Percentiles rank a stretch among this genome's conserved stretches.
Evolutionary conservation across 1,140 invertebrate genomes (phyloP).

Genomic region (Uloborus diversus): DNA sequence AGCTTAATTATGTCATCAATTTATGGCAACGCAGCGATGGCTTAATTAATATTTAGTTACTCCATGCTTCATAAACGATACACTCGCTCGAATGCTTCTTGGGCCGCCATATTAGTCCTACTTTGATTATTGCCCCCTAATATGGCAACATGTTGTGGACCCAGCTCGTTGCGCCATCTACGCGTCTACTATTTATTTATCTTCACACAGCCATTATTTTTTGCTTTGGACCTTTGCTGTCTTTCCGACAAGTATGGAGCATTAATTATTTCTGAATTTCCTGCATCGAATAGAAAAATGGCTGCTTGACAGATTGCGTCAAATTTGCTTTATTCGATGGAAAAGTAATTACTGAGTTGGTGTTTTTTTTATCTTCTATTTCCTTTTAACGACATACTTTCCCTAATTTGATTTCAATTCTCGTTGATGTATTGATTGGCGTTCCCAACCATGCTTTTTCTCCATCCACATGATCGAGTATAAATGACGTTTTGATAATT

Average conservation of each 20-base stretch:
- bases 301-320: constrained; percentile 54
- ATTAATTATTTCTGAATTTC: constrained; percentile 57
- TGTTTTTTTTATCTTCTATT: constrained; percentile 23
- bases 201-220: constrained; percentile 11
- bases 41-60: constrained; percentile 57
- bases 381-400: constrained; percentile 34
- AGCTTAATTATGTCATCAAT: constrained; percentile 53
- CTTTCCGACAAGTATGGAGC: constrained; percentile 24
- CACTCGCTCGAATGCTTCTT: too few species aligned
- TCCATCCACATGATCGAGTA: constrained; percentile 23
- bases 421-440: constrained; percentile 53
- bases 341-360: constrained; percentile 47
- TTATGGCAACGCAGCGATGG: constrained; percentile 49
- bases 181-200: neutral
- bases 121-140: constrained; percentile 27
- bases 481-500: constrained; percentile 50
- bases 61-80: constrained; percentile 51
- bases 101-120: constrained; percentile 10
- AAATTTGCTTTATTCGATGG: constrained; percentile 51
- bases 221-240: neutral
- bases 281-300: constrained; percentile 38
- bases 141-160: constrained; percentile 47
- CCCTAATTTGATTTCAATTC: constrained; percentile 56
- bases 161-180: constrained; percentile 34
- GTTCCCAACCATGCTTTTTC: constrained; percentile 28